Percentiles rank a stretch among this genome's conserved stretches.
Conservation (phyloP, 1,140 invertebrate species). For the Drosophila virilis region DNA sequence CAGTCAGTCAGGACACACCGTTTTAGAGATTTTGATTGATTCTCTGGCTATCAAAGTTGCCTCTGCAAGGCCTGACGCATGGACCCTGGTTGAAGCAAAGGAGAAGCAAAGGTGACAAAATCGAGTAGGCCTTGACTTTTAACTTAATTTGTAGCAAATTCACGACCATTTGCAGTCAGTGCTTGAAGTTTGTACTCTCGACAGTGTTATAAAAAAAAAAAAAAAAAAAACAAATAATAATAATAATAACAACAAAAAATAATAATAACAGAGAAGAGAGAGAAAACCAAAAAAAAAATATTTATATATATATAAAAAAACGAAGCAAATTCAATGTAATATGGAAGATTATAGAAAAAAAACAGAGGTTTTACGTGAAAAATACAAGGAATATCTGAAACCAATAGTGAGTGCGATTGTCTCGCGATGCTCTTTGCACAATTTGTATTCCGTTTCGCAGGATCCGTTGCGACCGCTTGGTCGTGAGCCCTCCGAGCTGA, state of each 20-base stretch:
- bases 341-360: neutral
- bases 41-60: too few species aligned
- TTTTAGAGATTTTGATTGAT: too few species aligned
- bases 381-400: conserved; percentile 2
- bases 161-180: too few species aligned
- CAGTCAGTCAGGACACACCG: too few species aligned
- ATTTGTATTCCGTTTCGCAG: conserved; percentile 5
- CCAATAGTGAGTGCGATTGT: neutral
- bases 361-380: neutral
- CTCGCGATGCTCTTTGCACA: neutral
- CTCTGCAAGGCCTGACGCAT: too few species aligned
- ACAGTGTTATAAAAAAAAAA: too few species aligned
- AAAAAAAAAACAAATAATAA: neutral
- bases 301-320: too few species aligned
- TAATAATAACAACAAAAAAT: neutral
- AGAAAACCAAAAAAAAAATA: neutral
- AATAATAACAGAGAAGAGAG: neutral
- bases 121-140: too few species aligned
- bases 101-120: too few species aligned
- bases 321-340: neutral
- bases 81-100: too few species aligned
- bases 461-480: conserved; percentile 2
- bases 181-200: too few species aligned
- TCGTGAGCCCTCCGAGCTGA: neutral
- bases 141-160: too few species aligned